Conservation (phyloP, 2,888 invertebrate genomes). For the Aspidapion aeneum region DNA sequence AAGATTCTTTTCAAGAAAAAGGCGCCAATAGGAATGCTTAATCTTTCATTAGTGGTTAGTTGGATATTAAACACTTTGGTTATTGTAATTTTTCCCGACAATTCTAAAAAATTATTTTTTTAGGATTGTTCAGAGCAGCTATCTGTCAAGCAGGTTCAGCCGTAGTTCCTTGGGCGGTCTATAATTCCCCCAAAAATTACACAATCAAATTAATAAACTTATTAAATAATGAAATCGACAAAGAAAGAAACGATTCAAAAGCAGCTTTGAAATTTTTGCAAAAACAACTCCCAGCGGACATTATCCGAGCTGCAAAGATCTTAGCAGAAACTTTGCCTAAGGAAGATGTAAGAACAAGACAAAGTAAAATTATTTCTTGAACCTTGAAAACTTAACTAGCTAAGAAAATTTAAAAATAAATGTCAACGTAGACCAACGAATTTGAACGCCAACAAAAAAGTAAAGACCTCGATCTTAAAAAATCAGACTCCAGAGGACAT, state of each 20-base stretch:
- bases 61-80: too few species aligned
- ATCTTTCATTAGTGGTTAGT: too few species aligned
- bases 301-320: background rate
- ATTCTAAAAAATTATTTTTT: background rate
- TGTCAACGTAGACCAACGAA: too few species aligned
- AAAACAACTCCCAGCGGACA: background rate
- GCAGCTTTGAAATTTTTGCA: background rate
- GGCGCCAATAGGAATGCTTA: too few species aligned
- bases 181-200: background rate
- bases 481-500: too few species aligned
- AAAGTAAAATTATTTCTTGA: too few species aligned
- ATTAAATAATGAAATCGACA: background rate
- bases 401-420: too few species aligned
- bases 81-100: too few species aligned
- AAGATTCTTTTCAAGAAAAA: too few species aligned
- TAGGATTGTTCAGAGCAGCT: constrained; percentile 2
- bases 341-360: constrained; percentile 1
- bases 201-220: background rate
- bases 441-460: too few species aligned
- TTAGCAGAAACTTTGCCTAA: background rate
- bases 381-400: too few species aligned
- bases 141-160: background rate
- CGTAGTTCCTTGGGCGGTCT: background rate
- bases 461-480: too few species aligned
- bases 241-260: background rate